Evolutionary conservation across 1,140 invertebrate species (phyloP), one percentile per base, ranked within the genome.

Genomic region (Ericerus pela): DNA sequence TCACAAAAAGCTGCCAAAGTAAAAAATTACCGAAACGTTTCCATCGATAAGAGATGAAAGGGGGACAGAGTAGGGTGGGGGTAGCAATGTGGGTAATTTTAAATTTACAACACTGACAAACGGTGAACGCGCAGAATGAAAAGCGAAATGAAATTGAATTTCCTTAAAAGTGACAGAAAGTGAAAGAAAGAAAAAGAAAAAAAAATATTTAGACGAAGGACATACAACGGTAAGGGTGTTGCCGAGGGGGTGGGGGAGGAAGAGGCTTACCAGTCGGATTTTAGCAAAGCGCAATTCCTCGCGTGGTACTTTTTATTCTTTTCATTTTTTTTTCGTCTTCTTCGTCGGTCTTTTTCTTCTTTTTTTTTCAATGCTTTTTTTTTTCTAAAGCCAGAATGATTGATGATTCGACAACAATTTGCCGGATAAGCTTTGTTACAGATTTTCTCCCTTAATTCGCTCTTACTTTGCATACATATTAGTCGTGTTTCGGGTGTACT

Each of bases 141-240:
- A 47, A 47, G 41, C 41, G 41, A 47, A 47, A 47, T 47, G 41
- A 47, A 47, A 47, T 47, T 47, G 41, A 47, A 47, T 47, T 47
- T 47, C 41, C 20, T 47, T 47, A 47, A 47, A 47, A 47, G 41
- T 47, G 41, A 47, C 41, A 47, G 41, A 47, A 47, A 47, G 26
- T n/a, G n/a, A n/a, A n/a, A n/a, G n/a, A n/a, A n/a, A n/a, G n/a
- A n/a, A n/a, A n/a, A n/a, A n/a, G n/a, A n/a, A n/a, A n/a, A n/a
- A n/a, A n/a, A n/a, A n/a, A n/a, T n/a, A n/a, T n/a, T n/a, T n/a
- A n/a, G n/a, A n/a, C n/a, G n/a, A n/a, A n/a, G n/a, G n/a, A n/a
- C n/a, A n/a, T n/a, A n/a, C n/a, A n/a, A n/a, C n/a, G n/a, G n/a
- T n/a, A n/a, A n/a, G n/a, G n/a, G n/a, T n/a, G n/a, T n/a, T n/a